Evolutionary conservation across 2,888 invertebrate species (phyloP), one percentile per base, ranked within the genome.

Genomic region (Trissonchulus latispiculum): DNA sequence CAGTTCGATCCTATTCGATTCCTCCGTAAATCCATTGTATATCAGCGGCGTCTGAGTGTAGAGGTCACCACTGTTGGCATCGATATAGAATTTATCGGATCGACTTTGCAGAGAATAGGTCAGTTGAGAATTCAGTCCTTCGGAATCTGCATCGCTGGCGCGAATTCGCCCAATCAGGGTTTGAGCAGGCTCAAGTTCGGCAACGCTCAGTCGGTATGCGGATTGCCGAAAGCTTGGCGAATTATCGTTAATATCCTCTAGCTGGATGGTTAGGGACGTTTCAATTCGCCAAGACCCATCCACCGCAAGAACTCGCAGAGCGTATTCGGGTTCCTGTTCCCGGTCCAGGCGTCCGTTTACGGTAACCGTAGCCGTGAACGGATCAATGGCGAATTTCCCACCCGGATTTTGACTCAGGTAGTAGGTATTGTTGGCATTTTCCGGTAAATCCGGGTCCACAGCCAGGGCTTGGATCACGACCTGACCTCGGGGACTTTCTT

Each of bases 241-340:
- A 83, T 95, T 95, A 83, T 96, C 95, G 82, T 96, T 96, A 80
- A 92, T 91, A 84, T 96, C 95, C 83, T 93, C 91, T 72, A 96
- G 93, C 0, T 91, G 93, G 72, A 96, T 91, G 1, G 92, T 92
- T 8, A 96, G 85, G 0, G 92, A 90, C 0, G 95, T 94, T 84
- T 92, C 92, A 0, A 92, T 89, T 77, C 90, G 87, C 95, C 95
- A 96, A 0, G 93, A 90, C 0, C 92, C 92, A 84, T 95, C 94
- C 1, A 90, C 90, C 18, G 72, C 76, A 1, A 70, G 35, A 0
- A 73, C 76, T 35, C 36, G 66, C 28, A 76, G 62, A 1, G 67
- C n/a, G 37, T 77, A 75, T 48, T 64, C 36, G 75, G 75, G 70
- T 76, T 75, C 18, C 32, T 71, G 61, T 72, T 84, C 83, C 2